phyloP scores from a whole-genome alignment of 2,888 invertebrate species.

The Ichneumoninae sp. region DNA sequence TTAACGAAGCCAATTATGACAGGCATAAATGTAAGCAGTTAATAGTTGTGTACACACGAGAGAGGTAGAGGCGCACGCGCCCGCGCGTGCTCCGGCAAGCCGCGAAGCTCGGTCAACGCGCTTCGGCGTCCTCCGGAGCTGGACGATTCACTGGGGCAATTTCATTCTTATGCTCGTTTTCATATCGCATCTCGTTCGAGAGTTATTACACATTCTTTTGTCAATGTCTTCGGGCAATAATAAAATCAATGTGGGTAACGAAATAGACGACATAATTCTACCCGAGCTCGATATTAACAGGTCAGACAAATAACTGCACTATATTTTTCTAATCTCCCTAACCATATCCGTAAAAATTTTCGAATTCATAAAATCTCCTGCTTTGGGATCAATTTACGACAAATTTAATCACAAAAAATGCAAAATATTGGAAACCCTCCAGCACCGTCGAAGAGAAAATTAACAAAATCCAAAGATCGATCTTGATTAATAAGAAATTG shows the following conservation, averaged over 20 bases:
- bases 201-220: conserved; percentile 8
- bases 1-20: conserved; percentile 83
- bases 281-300: neutral
- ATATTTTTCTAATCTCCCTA: neutral
- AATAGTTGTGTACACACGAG: conserved; percentile 81
- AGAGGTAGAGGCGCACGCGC: conserved; percentile 59
- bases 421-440: too few relatives aligned
- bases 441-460: neutral
- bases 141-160: conserved; percentile 48
- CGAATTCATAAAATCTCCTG: neutral
- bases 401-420: neutral
- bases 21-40: conserved; percentile 82
- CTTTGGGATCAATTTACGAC: neutral
- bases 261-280: conserved; percentile 2
- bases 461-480: neutral
- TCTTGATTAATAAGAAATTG: neutral
- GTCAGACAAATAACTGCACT: neutral
- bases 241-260: conserved; percentile 7
- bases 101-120: conserved; percentile 52
- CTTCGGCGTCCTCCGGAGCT: conserved; percentile 26
- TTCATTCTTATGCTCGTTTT: conserved; percentile 51
- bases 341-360: too few relatives aligned
- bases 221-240: conserved; percentile 16
- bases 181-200: conserved; percentile 21
- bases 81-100: conserved; percentile 53